Base-by-base conservation (phyloP, 2,888 invertebrate species). In the Cephus pulcher region DNA sequence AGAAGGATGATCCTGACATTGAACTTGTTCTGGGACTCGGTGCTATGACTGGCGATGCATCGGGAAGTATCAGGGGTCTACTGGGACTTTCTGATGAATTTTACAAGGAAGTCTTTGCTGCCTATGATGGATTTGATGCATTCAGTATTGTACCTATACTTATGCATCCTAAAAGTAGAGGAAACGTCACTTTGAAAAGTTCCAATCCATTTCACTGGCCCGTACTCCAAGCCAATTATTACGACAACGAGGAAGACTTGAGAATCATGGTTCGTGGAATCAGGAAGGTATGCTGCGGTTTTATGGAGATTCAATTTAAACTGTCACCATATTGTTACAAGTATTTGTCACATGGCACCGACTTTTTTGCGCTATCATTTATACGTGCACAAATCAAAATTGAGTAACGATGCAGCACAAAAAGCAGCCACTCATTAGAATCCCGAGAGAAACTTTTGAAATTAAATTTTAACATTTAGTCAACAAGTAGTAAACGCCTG, bases 1-100 rank as follows among this genome's bases (percentile, higher is more conserved):
- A 88, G 1, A 93, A 93, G 77, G 93, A 94, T 81, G 94, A 95
- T 85, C 96, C 97, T 0, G 96, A 97, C 86, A 94, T 97, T 80
- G 97, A 97, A 89, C 92, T 97, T 23, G 96, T 97, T 12, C 93
- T 97, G 91, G 96, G 96, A 0, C 94, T 95, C 23, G 96, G 97
- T 0, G 95, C 95, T 0, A 91, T 97, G 12, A 95, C 95, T 76
- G 95, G 96, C 0, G 97, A 97, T 87, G 91, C 94, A 15, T 93
- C 95, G 76, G 95, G 96, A 23, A 93, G 94, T 70, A 90, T 96
- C 82, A 92, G 95, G 73, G 92, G 93, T 78, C 90, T 96, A 32
- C 91, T 95, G 32, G 96, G 95, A 85, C 84, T 96, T 35, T 93
- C 94, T 1, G 93, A 94, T 78, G 90, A 93, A n/a, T 94, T 94